A percentile compares a stretch with the other conserved stretches of the same genome.
These are phyloP conservation scores for Polymixis flavicincta DNA, from an alignment of 2,888 invertebrate genomes.

Conservation along the genomic window DNA sequence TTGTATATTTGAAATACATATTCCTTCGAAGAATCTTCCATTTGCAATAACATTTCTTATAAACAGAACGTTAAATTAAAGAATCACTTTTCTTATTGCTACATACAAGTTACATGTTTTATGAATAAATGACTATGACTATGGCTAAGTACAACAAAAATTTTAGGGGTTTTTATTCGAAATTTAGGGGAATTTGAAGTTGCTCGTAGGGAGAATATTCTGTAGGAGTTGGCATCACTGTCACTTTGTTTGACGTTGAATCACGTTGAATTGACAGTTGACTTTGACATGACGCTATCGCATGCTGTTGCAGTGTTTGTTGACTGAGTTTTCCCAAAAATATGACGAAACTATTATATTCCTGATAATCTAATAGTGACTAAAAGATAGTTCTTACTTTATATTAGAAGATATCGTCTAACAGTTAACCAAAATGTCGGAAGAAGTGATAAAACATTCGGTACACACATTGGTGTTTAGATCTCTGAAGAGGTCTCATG, in stretches of 20 bases:
- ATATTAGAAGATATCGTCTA: constrained; percentile 5
- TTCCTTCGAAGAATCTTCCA: too few relatives aligned
- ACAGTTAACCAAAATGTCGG: constrained; percentile 87
- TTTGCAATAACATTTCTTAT: too few relatives aligned
- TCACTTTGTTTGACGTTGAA: constrained; percentile 7
- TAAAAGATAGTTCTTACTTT: background rate
- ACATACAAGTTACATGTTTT: too few relatives aligned
- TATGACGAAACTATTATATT: constrained; percentile 39
- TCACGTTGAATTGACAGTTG: constrained; percentile 18
- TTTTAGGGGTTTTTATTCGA: too few relatives aligned
- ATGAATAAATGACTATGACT: too few relatives aligned
- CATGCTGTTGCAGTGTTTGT: constrained; percentile 42
- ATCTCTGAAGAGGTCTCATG: constrained; percentile 98
- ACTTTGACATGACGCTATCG: constrained; percentile 46
- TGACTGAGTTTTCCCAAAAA: constrained; percentile 28
- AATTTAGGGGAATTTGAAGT: too few relatives aligned
- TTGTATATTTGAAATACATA: too few relatives aligned
- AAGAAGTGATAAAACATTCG: constrained; percentile 98
- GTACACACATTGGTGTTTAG: constrained; percentile 99
- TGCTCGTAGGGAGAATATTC: too few relatives aligned
- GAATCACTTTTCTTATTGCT: too few relatives aligned
- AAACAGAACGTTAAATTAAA: too few relatives aligned
- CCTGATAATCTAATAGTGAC: constrained; percentile 15
- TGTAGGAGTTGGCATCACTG: too few relatives aligned
- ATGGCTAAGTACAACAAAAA: too few relatives aligned